Base-by-base conservation (phyloP, 2,888 invertebrate species). In the Agrochola circellaris region DNA sequence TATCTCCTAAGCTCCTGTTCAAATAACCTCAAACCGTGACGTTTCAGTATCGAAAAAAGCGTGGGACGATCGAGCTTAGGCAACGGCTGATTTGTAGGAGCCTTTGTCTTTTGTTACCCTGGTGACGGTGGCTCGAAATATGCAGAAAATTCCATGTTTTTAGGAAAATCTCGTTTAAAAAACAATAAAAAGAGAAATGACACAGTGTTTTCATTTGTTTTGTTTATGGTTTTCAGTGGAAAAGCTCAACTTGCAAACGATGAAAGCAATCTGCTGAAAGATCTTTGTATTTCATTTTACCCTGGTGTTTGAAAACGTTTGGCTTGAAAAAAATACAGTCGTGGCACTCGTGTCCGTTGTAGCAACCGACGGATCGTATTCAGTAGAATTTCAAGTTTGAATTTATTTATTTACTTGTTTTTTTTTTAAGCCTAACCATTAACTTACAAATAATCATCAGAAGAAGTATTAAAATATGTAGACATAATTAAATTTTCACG, bases 121-220 rank as follows among this genome's bases (percentile, higher is more conserved):
- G 81, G 94, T 95, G 82, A 42, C 56, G 38, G 72, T 78, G 88
- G 85, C 91, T 92, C 92, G 88, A 95, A 96, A 95, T 96, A 95
- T 95, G 95, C 95, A 96, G 95, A 96, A 95, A 95, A 94, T 94
- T 93, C 92, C 92, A 92, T 92, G 94, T 93, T 95, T 95, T 95
- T 94, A 91, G 93, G 93, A 93, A 89, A 89, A 93, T 88, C 78
- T 83, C 79, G 82, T 84, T 84, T 88, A 86, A 87, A 89, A 85
- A 87, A 84, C 81, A 87, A 88, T 88, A 87, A 87, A 88, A 85
- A 80, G 75, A 73, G 71, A 82, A 78, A 77, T 58, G 48, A 20
- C 85, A 81, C 76, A 87, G 87, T 85, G 67, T 87, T 85, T 86
- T 85, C 30, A 45, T 82, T 73, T 73, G 48, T 66, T 70, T 75